Conservation (phyloP, 1,140 invertebrate species). For the Carcinoscorpius rotundicauda region DNA sequence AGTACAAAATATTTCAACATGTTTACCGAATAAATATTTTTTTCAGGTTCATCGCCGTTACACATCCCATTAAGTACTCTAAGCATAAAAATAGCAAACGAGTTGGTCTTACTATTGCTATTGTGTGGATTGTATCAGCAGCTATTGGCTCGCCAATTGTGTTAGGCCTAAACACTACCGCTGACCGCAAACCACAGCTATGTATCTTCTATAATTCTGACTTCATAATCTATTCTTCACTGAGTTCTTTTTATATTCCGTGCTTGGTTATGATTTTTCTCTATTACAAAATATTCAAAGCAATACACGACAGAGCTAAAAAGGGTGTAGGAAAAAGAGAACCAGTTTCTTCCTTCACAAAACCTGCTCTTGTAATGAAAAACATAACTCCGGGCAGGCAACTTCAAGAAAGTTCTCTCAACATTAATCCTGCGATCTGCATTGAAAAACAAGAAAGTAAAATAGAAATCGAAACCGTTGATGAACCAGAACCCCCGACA, state of each 20-base stretch:
- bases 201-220: slow-evolving; percentile 96
- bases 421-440: too few species aligned
- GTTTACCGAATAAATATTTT: background rate
- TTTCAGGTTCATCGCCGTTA: slow-evolving; percentile 94
- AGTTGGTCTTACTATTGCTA: slow-evolving; percentile 86
- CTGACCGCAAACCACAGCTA: slow-evolving; percentile 23
- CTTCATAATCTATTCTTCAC: slow-evolving; percentile 95
- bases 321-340: slow-evolving; percentile 41
- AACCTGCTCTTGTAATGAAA: too few species aligned
- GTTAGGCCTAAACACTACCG: slow-evolving; percentile 76
- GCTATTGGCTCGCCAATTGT: slow-evolving; percentile 96
- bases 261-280: slow-evolving; percentile 98
- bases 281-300: slow-evolving; percentile 96
- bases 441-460: too few species aligned
- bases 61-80: slow-evolving; percentile 91
- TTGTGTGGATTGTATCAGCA: slow-evolving; percentile 91
- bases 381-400: too few species aligned
- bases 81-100: slow-evolving; percentile 94
- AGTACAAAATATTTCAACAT: too few species aligned
- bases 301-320: slow-evolving; percentile 65
- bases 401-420: too few species aligned
- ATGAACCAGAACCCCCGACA: too few species aligned
- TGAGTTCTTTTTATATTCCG: slow-evolving; percentile 98
- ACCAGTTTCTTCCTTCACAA: background rate
- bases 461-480: too few species aligned